phyloP scores from a whole-genome alignment of 2,113 vertebrate genomes.

The Lontra canadensis region DNA sequence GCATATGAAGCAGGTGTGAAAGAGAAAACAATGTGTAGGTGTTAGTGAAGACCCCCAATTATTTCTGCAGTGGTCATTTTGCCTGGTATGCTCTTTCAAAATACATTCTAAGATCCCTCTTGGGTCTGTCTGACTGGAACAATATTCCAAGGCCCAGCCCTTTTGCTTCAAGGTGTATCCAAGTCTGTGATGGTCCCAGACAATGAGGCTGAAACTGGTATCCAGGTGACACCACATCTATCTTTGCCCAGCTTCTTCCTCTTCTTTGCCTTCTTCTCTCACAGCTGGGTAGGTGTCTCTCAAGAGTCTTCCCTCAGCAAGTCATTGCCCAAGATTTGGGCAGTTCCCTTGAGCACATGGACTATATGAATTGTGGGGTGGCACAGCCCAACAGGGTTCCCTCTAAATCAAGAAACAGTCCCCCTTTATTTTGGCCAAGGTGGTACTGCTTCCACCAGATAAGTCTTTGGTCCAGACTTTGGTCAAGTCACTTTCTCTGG shows the following conservation, averaged over 20 bases:
- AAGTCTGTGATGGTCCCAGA: background rate
- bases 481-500: background rate
- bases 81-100: background rate
- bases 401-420: background rate
- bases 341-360: background rate
- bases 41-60: background rate
- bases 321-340: background rate
- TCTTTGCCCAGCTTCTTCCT: background rate
- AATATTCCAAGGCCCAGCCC: background rate
- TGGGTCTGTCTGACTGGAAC: background rate
- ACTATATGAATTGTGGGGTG: background rate
- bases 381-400: accelerated
- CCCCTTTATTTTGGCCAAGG: no score
- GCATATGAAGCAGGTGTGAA: background rate
- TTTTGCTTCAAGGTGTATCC: background rate
- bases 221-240: background rate
- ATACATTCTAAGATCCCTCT: background rate
- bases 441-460: background rate
- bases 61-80: background rate
- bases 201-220: background rate
- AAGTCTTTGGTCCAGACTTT: background rate
- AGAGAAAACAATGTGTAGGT: background rate
- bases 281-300: background rate
- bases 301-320: background rate
- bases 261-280: background rate